These are phyloP conservation scores for Micrasema minimum DNA, from an alignment of 1,140 invertebrate species.

Conservation along the genomic window DNA sequence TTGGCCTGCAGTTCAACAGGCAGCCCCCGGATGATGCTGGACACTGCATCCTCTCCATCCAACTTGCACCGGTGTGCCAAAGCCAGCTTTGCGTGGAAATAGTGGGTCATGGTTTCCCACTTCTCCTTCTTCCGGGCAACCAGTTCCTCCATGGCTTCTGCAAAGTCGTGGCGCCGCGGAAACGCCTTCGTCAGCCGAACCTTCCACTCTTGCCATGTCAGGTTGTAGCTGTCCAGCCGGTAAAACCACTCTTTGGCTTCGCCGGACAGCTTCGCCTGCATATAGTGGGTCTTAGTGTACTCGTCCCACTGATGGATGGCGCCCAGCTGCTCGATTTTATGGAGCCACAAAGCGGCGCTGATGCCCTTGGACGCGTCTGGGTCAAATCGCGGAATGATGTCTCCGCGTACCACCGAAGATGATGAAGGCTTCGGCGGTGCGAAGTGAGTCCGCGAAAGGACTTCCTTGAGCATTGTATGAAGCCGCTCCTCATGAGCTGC, in stretches of 20 bases:
- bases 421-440: no score
- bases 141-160: slow-evolving; percentile 53
- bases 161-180: slow-evolving; percentile 51
- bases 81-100: slow-evolving; percentile 56
- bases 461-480: no score
- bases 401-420: not conserved
- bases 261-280: slow-evolving; percentile 55
- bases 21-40: slow-evolving; percentile 57
- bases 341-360: slow-evolving; percentile 48
- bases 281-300: slow-evolving; percentile 46
- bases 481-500: no score
- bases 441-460: no score
- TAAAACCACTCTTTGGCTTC: slow-evolving; percentile 54
- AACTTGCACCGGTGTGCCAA: slow-evolving; percentile 57
- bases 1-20: slow-evolving; percentile 54
- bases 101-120: slow-evolving; percentile 55
- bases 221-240: slow-evolving; percentile 52
- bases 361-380: slow-evolving; percentile 35
- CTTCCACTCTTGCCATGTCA: slow-evolving; percentile 55
- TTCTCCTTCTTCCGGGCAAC: slow-evolving; percentile 52
- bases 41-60: slow-evolving; percentile 54
- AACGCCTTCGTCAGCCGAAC: slow-evolving; percentile 48
- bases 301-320: slow-evolving; percentile 53
- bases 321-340: slow-evolving; percentile 54
- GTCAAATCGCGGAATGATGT: not conserved